Conservation (phyloP, 1,140 invertebrate genomes). For the Drosophila sp. region DNA sequence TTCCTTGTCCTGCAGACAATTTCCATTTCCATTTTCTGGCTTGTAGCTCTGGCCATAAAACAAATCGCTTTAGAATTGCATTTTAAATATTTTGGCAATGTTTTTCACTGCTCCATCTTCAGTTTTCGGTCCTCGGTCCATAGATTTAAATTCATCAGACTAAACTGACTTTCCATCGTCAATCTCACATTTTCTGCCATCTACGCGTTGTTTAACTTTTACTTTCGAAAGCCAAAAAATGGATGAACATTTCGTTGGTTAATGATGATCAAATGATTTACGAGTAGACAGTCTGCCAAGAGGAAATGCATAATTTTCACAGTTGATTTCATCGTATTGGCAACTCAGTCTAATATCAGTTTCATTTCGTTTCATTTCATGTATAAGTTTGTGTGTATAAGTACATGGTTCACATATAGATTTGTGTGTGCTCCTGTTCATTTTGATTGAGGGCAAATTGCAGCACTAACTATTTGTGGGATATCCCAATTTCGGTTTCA, state of each 20-base stretch:
- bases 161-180: slow-evolving; percentile 8
- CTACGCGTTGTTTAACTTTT: slow-evolving; percentile 63
- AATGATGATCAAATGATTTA: slow-evolving; percentile 64
- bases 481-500: slow-evolving; percentile 3
- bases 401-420: neutral
- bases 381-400: neutral
- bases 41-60: slow-evolving; percentile 51
- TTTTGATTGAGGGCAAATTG: slow-evolving; percentile 17
- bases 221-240: slow-evolving; percentile 17
- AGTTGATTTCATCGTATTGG: slow-evolving; percentile 64
- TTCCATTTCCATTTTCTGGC: slow-evolving; percentile 11
- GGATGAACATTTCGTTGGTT: slow-evolving; percentile 25
- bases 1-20: neutral
- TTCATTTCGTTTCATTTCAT: slow-evolving; percentile 6
- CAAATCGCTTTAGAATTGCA: slow-evolving; percentile 75
- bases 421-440: neutral
- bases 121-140: neutral
- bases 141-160: neutral
- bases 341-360: slow-evolving; percentile 27
- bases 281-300: slow-evolving; percentile 33
- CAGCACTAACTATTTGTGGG: slow-evolving; percentile 8
- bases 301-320: slow-evolving; percentile 68
- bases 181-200: slow-evolving; percentile 36
- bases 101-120: slow-evolving; percentile 43
- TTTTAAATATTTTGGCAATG: slow-evolving; percentile 70